A percentile compares a stretch with the other conserved stretches of the same genome.
These are phyloP conservation scores for Hipposideros armiger DNA, from an alignment of 2,113 vertebrate genomes.

Conservation along the genomic window DNA sequence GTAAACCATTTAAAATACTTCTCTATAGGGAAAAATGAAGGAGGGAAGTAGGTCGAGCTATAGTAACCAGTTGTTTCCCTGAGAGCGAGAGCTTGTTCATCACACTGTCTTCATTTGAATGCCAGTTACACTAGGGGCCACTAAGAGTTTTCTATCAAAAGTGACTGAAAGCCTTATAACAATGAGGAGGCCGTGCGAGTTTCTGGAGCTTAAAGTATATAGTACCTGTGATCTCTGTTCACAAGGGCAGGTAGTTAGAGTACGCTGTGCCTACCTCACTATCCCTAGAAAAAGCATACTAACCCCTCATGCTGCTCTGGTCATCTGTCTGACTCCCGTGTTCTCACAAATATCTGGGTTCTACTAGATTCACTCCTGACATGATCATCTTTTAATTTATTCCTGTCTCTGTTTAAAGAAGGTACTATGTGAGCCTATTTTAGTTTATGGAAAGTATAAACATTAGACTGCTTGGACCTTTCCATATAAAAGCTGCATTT, in stretches of 20 bases:
- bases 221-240: background rate
- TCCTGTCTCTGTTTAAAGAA: background rate
- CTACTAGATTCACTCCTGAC: background rate
- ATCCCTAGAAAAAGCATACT: background rate
- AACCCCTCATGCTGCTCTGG: background rate
- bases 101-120: background rate
- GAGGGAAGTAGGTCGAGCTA: background rate
- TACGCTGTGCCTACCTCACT: background rate
- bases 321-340: background rate
- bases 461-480: background rate
- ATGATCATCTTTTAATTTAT: background rate
- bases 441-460: background rate
- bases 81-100: background rate
- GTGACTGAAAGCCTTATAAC: background rate
- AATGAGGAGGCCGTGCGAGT: background rate
- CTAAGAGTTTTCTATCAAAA: background rate
- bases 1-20: background rate
- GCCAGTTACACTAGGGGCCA: background rate
- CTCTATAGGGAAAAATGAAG: background rate
- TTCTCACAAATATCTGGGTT: background rate
- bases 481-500: background rate
- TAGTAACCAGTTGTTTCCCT: fast-evolving
- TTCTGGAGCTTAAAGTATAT: background rate
- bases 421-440: background rate
- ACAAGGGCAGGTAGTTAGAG: background rate